Evolutionary conservation across 2,888 invertebrate species (phyloP).

Genomic region (Cantharis lateralis): DNA sequence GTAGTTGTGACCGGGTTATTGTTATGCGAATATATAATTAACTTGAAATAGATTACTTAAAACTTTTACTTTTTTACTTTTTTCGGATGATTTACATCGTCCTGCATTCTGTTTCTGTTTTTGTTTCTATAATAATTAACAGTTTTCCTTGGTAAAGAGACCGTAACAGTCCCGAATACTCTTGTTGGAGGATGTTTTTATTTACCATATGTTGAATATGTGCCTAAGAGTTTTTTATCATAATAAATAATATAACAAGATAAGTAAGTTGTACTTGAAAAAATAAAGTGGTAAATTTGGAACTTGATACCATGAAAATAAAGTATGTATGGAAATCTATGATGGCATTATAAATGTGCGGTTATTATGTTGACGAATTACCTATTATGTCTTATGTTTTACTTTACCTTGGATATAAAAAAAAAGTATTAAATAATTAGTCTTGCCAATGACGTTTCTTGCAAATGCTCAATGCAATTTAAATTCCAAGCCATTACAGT

Average conservation of each 20-base stretch:
- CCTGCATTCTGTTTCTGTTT: background rate
- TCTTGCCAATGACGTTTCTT: background rate
- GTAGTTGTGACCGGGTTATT: background rate
- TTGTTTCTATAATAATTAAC: background rate
- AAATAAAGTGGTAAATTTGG: background rate
- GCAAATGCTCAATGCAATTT: background rate
- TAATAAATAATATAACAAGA: too few species aligned
- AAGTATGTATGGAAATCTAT: background rate
- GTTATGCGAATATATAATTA: background rate
- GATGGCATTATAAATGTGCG: background rate
- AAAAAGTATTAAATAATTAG: background rate
- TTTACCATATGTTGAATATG: too few species aligned
- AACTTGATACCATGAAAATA: background rate
- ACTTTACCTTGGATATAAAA: background rate
- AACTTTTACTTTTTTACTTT: too few species aligned
- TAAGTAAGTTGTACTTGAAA: background rate
- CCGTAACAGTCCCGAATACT: too few species aligned
- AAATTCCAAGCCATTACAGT: too few species aligned
- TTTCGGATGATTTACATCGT: too few species aligned
- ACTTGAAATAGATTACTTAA: too few species aligned
- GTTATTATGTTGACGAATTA: background rate
- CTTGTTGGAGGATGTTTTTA: too few species aligned
- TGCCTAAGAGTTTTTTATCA: too few species aligned
- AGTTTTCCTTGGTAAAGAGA: too few species aligned
- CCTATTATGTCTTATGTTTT: background rate